Conservation (phyloP, 1,140 invertebrate species). For the Homarus americanus region DNA sequence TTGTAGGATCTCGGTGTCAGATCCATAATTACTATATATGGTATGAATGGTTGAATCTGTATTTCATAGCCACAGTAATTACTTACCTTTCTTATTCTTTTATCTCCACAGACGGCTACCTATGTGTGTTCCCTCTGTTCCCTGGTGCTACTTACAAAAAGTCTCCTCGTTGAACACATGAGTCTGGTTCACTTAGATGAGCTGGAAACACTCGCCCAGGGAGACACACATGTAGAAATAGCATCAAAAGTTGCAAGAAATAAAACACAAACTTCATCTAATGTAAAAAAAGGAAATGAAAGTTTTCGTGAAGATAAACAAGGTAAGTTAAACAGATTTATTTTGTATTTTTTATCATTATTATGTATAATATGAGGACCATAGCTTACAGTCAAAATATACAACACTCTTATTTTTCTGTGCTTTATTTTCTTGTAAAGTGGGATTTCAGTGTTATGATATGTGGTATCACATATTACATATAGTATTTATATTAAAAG, state of each 20-base stretch:
- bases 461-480: no score
- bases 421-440: no score
- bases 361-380: no score
- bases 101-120: conserved; percentile 39
- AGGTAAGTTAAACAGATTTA: background rate
- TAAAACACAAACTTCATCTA: background rate
- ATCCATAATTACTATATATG: no score
- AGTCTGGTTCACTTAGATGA: conserved; percentile 72
- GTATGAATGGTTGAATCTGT: no score
- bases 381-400: no score
- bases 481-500: no score
- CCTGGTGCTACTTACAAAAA: conserved; percentile 70
- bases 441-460: no score
- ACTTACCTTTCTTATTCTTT: background rate
- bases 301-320: background rate
- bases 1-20: no score
- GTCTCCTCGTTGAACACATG: conserved; percentile 71
- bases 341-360: no score
- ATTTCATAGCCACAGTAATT: no score
- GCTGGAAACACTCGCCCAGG: conserved; percentile 50
- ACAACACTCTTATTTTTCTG: no score
- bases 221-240: conserved; percentile 63
- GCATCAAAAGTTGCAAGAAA: background rate
- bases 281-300: background rate
- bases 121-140: conserved; percentile 74